These are phyloP conservation scores for Dissostichus mawsoni DNA, from an alignment of 2,113 vertebrate species.

Conservation along the genomic window DNA sequence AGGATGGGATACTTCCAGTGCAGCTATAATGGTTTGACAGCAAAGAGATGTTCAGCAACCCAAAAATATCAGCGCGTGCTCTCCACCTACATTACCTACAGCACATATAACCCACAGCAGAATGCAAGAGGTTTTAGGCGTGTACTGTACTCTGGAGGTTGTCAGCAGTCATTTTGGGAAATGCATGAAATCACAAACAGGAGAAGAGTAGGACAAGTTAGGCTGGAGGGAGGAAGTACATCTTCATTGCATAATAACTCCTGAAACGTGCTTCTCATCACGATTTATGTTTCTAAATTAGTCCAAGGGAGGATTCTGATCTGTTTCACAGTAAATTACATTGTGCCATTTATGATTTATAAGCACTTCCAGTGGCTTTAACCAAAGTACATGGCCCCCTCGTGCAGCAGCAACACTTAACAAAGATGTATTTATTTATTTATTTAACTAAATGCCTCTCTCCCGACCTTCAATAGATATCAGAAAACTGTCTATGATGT, in stretches of 20 bases:
- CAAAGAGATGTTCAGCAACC: conserved; percentile 54
- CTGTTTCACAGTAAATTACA: neutral
- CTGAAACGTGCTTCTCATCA: neutral
- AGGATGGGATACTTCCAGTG: conserved; percentile 61
- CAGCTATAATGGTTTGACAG: conserved; percentile 66
- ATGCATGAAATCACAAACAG: conserved; percentile 14
- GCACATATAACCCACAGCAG: conserved; percentile 50
- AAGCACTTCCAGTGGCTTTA: neutral
- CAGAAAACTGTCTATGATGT: neutral
- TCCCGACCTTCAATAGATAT: neutral
- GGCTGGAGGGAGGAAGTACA: neutral
- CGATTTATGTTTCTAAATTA: neutral
- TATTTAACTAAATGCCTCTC: no score
- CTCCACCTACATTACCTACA: conserved; percentile 71
- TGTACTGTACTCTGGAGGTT: conserved; percentile 28
- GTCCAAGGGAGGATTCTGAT: neutral
- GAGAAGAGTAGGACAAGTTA: conserved; percentile 1
- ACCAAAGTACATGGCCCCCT: neutral
- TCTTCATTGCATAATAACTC: neutral
- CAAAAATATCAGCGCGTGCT: conserved; percentile 67
- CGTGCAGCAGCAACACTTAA: conserved; percentile 2
- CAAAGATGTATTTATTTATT: neutral
- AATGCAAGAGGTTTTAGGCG: conserved; percentile 32
- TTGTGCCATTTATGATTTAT: neutral
- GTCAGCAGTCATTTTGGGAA: conserved; percentile 33